Base-by-base conservation (phyloP, 1,140 invertebrate species). In the Araneus ventricosus region DNA sequence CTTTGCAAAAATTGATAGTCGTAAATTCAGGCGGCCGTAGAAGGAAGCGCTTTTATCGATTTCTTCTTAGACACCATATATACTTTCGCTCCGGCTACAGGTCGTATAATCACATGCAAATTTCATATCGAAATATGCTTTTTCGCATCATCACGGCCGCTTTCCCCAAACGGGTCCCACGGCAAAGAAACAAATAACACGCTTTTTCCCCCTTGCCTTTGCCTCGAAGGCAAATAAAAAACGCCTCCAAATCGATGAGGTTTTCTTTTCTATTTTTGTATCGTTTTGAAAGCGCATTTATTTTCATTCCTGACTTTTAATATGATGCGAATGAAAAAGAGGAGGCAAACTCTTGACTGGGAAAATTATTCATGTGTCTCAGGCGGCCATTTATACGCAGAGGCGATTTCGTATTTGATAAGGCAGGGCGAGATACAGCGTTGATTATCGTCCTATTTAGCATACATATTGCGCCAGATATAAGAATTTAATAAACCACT, bases 401-500 rank as follows among this genome's bases (percentile, higher is more conserved):
- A 27, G 34, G 22, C 27, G 57, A 41, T 45, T 20, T 27, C 22
- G 61, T 10, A 39, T 70, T 45, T 27, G 86, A 70, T 88, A 61
- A 41, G 22, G 20, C 67, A n/a, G 61, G 37, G 63, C 24, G 24
- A 39, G 45, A 79, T 90, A 82, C 88, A 90, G 88, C 88, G 88
- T 90, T 90, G 88, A 90, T 90, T 90, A 90, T 59, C 75, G 8
- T 57, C 52, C 88, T 90, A 90, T 82, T 90, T 90, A 82, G 88
- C 88, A 90, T 90, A 90, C 88, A 90, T 90, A 90, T 90, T 90
- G 88, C 88, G 57, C 4, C 52, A 90, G 88, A 79, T 90, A 90
- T 90, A 90, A 90, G 88, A 90, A 90, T 90, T 90, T 90, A 90
- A 90, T 90, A 90, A 90, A 82, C 88, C 88, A 90, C 88, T 90